phyloP scores from a whole-genome alignment of 1,140 invertebrate genomes.

The Stenopsyche tienmushanensis region DNA sequence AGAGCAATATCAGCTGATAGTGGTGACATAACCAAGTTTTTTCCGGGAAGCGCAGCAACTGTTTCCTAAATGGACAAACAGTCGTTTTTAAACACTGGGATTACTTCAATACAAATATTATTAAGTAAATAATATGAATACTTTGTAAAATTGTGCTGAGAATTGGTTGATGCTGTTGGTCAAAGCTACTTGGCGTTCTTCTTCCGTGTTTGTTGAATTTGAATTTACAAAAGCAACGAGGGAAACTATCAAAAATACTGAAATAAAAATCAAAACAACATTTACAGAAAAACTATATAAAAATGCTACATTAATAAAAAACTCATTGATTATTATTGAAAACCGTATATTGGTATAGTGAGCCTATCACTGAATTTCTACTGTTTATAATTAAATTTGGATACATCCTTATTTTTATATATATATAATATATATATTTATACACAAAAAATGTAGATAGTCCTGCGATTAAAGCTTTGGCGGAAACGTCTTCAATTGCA shows the following conservation, averaged over 20 bases:
- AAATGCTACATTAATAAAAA: too few species aligned
- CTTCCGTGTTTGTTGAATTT: neutral
- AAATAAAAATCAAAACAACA: too few species aligned
- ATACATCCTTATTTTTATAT: too few species aligned
- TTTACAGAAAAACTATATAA: too few species aligned
- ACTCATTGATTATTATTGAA: too few species aligned
- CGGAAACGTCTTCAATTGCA: too few species aligned
- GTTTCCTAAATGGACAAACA: conserved; percentile 39
- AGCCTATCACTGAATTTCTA: too few species aligned
- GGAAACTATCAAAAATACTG: conserved; percentile 8
- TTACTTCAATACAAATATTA: neutral
- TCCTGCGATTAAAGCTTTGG: too few species aligned
- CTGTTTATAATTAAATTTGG: too few species aligned
- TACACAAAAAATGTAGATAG: too few species aligned
- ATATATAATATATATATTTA: too few species aligned
- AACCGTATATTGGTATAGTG: too few species aligned
- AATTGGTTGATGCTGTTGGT: conserved; percentile 31
- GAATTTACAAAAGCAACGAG: neutral
- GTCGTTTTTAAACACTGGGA: neutral
- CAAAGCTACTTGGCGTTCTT: neutral
- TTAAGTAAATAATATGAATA: conserved; percentile 6
- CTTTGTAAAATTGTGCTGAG: conserved; percentile 37
- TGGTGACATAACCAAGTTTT: conserved; percentile 62
- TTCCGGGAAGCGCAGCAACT: conserved; percentile 38
- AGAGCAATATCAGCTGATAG: conserved; percentile 59